Evolutionary conservation across 1,140 invertebrate species (phyloP), one percentile per base, ranked within the genome.

Genomic region (Diachasmimorpha longicaudata): DNA sequence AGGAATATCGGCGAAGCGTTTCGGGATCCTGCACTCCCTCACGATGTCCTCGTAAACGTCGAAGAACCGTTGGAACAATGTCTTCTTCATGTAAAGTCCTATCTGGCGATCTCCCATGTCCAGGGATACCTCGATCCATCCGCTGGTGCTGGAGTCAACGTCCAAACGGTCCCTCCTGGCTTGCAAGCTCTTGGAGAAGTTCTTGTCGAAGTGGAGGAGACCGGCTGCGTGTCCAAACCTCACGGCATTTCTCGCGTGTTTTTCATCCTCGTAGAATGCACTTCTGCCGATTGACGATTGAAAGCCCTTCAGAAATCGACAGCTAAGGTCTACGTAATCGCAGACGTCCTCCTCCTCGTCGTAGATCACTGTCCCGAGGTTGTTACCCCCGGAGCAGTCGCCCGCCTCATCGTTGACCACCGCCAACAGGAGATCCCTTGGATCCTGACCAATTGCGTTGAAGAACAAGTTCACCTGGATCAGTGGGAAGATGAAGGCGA

Each of bases 391-490:
- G 16, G 85, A 63, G 19, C 87, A 87, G 31, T 90, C 82, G 3
- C 85, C 85, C 0, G 85, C 89, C 85, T 97, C 96, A 0, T 93
- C 87, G 80, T 96, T 96, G 1, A 97, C 93, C 0, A 98, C 87
- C 0, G 92, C 96, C 13, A 98, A 79, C 14, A 89, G 88, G 0
- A 97, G 88, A 46, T 92, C 90, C 72, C 91, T 91, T 0, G 95
- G 95, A 78, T 96, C 93, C 25, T 91, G 90, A 6, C 96, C 96
- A 68, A 97, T 93, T 13, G 95, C 92, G 37, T 93, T 79, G 86
- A 96, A 95, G 85, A 97, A 97, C 0, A 94, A 87, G 5, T 92
- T 87, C n/a, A 95, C 90, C 90, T 97, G 93, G 9, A 97, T 84
- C 3, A 96, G 88, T 0, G 97, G 96, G 78, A 98, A 93, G 31